These are phyloP conservation scores for Sebastes matsubarae DNA, from an alignment of 2,797 vertebrate species.

Conservation along the genomic window DNA sequence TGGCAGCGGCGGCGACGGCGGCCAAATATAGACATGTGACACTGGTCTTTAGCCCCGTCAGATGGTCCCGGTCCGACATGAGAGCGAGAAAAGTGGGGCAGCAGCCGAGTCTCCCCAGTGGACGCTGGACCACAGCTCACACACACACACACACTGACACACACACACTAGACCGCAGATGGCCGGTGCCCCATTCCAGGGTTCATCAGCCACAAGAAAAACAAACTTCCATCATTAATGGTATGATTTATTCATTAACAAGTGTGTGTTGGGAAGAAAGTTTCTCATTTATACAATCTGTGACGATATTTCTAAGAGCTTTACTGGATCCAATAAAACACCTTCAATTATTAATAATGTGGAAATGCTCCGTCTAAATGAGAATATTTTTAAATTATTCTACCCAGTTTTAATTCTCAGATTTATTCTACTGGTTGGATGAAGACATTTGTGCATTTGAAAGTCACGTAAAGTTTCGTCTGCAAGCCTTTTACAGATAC, in stretches of 20 bases:
- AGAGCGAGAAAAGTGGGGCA: slow-evolving; percentile 82
- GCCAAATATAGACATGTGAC: slow-evolving; percentile 85
- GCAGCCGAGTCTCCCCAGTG: slow-evolving; percentile 79
- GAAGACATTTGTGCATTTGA: not conserved
- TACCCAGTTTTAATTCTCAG: not conserved
- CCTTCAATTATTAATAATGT: slow-evolving; percentile 17
- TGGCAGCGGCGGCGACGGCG: slow-evolving; percentile 64
- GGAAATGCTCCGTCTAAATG: not conserved
- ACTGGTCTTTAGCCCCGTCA: slow-evolving; percentile 83
- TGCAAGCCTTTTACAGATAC: no score
- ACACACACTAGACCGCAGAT: slow-evolving; percentile 72
- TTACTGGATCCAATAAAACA: slow-evolving; percentile 2
- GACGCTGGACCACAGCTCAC: slow-evolving; percentile 70
- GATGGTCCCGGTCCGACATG: slow-evolving; percentile 83
- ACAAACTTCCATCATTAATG: slow-evolving; percentile 69
- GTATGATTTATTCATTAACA: slow-evolving; percentile 74
- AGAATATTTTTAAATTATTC: not conserved
- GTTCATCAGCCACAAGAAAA: slow-evolving; percentile 68
- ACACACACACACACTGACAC: slow-evolving; percentile 30
- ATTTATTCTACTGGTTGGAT: not conserved
- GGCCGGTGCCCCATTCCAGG: slow-evolving; percentile 80
- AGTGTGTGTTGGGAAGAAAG: slow-evolving; percentile 55
- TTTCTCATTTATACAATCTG: slow-evolving; percentile 51
- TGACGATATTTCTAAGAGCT: slow-evolving; percentile 28
- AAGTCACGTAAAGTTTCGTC: not conserved